phyloP scores from a whole-genome alignment of 2,113 vertebrate genomes.

The Baryphthengus martii region DNA sequence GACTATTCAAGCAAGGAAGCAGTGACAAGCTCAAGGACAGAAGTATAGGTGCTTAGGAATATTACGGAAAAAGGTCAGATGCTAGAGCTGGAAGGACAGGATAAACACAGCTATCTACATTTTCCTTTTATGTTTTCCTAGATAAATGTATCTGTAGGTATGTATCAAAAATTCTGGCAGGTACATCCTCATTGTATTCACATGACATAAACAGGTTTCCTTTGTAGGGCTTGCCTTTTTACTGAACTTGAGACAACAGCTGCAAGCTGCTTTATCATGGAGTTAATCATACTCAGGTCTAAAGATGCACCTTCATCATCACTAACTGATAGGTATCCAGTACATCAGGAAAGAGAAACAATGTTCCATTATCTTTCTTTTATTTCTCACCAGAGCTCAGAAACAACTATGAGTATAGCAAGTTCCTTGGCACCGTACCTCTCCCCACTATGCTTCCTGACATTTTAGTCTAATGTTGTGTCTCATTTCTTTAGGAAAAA shows the following conservation, averaged over 20 bases:
- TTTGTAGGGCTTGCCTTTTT: not conserved
- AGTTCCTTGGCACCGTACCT: not conserved
- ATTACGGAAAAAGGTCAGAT: not conserved
- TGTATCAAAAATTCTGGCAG: not conserved
- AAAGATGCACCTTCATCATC: not conserved
- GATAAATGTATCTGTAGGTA: not conserved
- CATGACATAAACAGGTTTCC: not conserved
- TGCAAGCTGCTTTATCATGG: not conserved
- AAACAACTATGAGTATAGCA: not conserved
- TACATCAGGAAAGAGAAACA: not conserved
- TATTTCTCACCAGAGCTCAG: not conserved
- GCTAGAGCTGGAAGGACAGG: not conserved
- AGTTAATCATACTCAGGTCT: not conserved
- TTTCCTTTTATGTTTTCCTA: not conserved
- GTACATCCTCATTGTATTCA: rapidly evolving
- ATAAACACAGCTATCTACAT: not conserved
- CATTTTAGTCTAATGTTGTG: not conserved
- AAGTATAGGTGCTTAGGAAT: not conserved
- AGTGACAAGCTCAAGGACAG: not conserved
- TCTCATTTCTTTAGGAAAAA: not conserved
- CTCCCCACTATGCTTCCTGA: not conserved
- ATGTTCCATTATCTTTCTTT: not conserved
- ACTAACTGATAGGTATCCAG: not conserved
- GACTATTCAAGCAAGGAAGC: not conserved
- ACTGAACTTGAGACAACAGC: not conserved